Evolutionary conservation across 2,113 vertebrate genomes (phyloP).

Genomic region (Sorex araneus): DNA sequence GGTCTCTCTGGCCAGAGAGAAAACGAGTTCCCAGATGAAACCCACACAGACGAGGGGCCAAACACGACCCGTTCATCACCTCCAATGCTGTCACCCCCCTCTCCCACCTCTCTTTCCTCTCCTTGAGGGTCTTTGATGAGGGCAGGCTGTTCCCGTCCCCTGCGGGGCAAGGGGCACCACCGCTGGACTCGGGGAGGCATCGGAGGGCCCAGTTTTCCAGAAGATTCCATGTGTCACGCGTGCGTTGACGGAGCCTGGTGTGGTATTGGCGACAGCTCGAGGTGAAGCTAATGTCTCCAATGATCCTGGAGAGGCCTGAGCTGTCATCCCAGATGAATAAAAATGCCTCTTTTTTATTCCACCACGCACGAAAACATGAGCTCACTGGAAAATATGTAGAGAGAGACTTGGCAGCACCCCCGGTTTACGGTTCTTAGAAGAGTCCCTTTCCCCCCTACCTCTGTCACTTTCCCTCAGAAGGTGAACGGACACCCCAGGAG

Average conservation of each 20-base stretch:
- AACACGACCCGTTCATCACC: constrained; percentile 52
- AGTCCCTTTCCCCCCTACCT: constrained; percentile 16
- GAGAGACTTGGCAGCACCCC: constrained; percentile 86
- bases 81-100: not conserved
- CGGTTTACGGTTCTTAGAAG: constrained; percentile 83
- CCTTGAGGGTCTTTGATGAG: not conserved
- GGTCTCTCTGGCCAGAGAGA: constrained; percentile 71
- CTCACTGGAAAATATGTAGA: constrained; percentile 86
- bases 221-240: not conserved
- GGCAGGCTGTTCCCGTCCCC: not conserved
- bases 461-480: constrained; percentile 35
- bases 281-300: not conserved
- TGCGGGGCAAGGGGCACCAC: not conserved
- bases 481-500: not conserved
- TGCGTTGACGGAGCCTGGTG: not conserved
- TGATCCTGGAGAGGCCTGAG: constrained; percentile 41
- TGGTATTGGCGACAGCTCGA: not conserved
- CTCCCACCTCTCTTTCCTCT: constrained; percentile 11
- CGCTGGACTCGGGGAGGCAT: not conserved
- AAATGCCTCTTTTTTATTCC: constrained; percentile 81
- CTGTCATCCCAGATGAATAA: constrained; percentile 81
- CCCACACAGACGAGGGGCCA: constrained; percentile 42
- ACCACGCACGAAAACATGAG: constrained; percentile 87
- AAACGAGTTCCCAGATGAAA: constrained; percentile 78
- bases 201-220: not conserved